Evolutionary conservation across 2,797 vertebrate species (phyloP), one percentile per base, ranked within the genome.

Genomic region (Macrochelys suwanniensis): DNA sequence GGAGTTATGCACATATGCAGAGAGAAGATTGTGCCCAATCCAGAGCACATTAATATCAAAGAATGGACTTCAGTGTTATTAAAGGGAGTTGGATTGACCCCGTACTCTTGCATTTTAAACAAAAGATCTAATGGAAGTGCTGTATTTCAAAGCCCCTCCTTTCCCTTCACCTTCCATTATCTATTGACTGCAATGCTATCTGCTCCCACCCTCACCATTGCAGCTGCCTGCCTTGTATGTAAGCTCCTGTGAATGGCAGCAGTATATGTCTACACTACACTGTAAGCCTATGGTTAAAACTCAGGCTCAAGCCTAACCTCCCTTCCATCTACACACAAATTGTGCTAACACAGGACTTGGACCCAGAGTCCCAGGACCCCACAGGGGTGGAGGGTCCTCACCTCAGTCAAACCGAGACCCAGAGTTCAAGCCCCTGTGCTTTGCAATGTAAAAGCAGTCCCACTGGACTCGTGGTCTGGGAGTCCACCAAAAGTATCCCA

Each of bases 31-130:
- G 23, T 74, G 68, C n/a, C 19, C 10, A 74, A 5, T 71, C 19
- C n/a, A 45, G 37, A 19, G 25, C 23, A 74, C 21, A 42, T 45
- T 74, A 65, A 45, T 74, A 37, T 45, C 95, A 86, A 80, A 31
- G 54, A 84, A 37, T 0, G 0, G 71, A 65, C 61, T 87, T 65
- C 13, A 1, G 7, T 56, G 50, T 25, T 13, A 49, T 84, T 13
- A 89, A 57, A 53, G 76, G 26, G 45, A 21, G 50, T 59, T 1
- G 8, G 33, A 61, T n/a, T 65, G 26, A 2, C 1, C 68, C 93
- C 37, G 45, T 80, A 12, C 33, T 86, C 45, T 47, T 78, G 33
- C 21, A 1, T 87, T 82, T 88, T 47, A 83, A 80, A 42, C 56
- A 61, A 54, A 87, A 28, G 21, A 88, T 50, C 25, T 82, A 57